phyloP scores from a whole-genome alignment of 2,888 invertebrate species.

The Chrysolina oricalcia region DNA sequence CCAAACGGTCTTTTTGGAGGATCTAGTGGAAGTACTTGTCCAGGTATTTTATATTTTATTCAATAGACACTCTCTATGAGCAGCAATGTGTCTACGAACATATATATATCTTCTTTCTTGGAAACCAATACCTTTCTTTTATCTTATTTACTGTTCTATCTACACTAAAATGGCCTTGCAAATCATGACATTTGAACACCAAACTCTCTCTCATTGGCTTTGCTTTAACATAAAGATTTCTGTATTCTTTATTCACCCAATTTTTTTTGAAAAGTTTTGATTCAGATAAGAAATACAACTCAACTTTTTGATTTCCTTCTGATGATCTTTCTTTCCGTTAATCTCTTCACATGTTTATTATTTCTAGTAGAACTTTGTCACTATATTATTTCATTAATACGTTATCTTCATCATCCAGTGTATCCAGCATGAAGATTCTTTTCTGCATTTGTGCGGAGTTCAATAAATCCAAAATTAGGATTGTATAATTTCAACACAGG shows the following conservation, averaged over 20 bases:
- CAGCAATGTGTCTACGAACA: conserved; percentile 44
- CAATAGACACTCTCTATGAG: conserved; percentile 48
- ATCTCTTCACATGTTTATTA: conserved; percentile 42
- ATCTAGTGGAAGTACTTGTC: conserved; percentile 46
- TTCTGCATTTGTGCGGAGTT: background rate
- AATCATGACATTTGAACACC: conserved; percentile 46
- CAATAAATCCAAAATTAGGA: too few species aligned
- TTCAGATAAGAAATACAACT: conserved; percentile 42
- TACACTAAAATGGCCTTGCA: conserved; percentile 43
- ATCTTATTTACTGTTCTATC: conserved; percentile 41
- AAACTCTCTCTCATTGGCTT: conserved; percentile 48
- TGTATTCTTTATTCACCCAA: conserved; percentile 32
- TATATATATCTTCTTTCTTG: conserved; percentile 41
- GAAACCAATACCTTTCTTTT: conserved; percentile 49
- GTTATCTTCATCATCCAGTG: conserved; percentile 39
- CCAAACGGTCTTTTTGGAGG: conserved; percentile 46
- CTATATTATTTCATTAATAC: conserved; percentile 40
- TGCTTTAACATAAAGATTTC: conserved; percentile 49
- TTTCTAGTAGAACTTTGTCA: conserved; percentile 39
- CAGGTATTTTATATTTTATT: conserved; percentile 46
- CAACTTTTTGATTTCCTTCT: conserved; percentile 38
- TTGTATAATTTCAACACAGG: too few species aligned
- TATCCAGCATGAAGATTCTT: background rate
- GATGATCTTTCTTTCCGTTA: conserved; percentile 24
- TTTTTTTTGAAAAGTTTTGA: conserved; percentile 35